Percentiles rank a stretch among this genome's conserved stretches.
Evolutionary conservation across 2,113 vertebrate genomes (phyloP).

Genomic region (Noctilio leporinus): DNA sequence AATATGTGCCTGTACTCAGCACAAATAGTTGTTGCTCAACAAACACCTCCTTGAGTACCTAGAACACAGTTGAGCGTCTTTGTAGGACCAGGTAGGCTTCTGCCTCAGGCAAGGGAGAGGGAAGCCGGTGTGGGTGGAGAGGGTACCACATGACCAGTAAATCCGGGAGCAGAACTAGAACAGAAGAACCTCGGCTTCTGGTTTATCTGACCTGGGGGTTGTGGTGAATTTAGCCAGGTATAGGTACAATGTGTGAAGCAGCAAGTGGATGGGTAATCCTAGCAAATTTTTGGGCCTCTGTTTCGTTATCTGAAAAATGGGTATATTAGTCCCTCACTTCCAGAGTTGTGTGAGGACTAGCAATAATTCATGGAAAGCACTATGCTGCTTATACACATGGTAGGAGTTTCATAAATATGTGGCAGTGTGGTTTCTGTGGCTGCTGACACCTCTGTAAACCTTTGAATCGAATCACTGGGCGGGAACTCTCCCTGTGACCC

Average conservation of each 20-base stretch:
- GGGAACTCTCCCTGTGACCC: background rate
- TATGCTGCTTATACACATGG: too few species aligned
- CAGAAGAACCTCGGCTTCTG: background rate
- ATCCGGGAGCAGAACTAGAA: background rate
- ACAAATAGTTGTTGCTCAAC: background rate
- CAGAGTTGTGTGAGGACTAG: background rate
- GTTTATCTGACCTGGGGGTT: background rate
- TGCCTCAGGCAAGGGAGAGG: accelerated
- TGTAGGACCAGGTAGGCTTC: background rate
- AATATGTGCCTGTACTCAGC: background rate
- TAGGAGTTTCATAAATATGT: background rate
- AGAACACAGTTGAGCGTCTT: background rate
- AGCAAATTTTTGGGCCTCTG: background rate
- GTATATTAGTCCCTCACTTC: background rate
- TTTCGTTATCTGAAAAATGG: background rate
- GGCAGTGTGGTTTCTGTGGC: background rate
- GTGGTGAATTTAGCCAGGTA: background rate
- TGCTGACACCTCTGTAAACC: background rate
- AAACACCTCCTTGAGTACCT: background rate
- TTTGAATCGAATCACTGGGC: background rate
- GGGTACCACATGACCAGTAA: background rate
- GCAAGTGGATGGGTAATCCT: background rate
- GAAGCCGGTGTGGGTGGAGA: accelerated
- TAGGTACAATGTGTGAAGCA: background rate
- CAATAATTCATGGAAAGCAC: background rate